Evolutionary conservation across 2,113 vertebrate genomes (phyloP), one percentile per base, ranked within the genome.

Genomic region (Alectura lathami): DNA sequence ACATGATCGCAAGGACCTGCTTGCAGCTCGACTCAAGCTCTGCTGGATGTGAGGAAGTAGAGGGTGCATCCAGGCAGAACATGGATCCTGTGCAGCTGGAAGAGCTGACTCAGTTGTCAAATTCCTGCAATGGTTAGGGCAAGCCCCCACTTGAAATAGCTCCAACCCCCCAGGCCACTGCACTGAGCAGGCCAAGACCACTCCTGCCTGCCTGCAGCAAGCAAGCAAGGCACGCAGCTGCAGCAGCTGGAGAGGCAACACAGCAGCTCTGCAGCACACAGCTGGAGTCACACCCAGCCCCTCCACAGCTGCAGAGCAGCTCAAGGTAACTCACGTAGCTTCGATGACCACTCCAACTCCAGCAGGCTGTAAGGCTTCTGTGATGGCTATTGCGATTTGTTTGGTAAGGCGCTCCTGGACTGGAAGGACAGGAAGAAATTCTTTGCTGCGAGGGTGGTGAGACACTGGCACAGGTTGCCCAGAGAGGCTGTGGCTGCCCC

Each of bases 401-500:
- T 99, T 99, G 40, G 99, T 99, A 88, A 99, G 97, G 94, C 99
- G 98, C 56, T 99, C 99, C 97, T 99, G 99, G 89, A 99, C 99
- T 99, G 98, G 29, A 91, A 88, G 43, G 42, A 77, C 18, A n/a
- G n/a, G n/a, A n/a, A n/a, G n/a, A n/a, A n/a, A n/a, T n/a, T n/a
- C n/a, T n/a, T n/a, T n/a, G n/a, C n/a, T n/a, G n/a, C n/a, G n/a
- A n/a, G n/a, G n/a, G n/a, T n/a, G n/a, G n/a, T n/a, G n/a, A n/a
- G n/a, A n/a, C n/a, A n/a, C n/a, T n/a, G n/a, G n/a, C n/a, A n/a
- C n/a, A n/a, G n/a, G n/a, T n/a, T n/a, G n/a, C n/a, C n/a, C n/a
- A n/a, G n/a, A n/a, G n/a, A n/a, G n/a, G n/a, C n/a, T n/a, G n/a
- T n/a, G n/a, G n/a, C n/a, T n/a, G n/a, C n/a, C n/a, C n/a, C n/a